These are phyloP conservation scores for Oryzias curvinotus DNA, from an alignment of 2,113 vertebrate genomes.

Conservation along the genomic window DNA sequence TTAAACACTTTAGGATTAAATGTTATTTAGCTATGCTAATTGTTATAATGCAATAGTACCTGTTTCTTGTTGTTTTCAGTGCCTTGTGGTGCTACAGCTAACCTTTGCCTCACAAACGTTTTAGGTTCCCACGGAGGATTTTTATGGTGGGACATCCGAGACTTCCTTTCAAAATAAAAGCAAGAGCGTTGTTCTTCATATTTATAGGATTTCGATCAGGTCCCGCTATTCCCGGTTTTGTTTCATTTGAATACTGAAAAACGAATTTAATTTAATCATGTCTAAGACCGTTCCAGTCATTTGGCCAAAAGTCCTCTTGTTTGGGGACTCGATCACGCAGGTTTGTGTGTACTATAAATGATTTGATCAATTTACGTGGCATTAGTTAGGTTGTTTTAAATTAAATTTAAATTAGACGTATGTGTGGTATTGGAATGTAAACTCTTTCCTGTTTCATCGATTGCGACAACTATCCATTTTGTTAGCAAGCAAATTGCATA, in stretches of 20 bases:
- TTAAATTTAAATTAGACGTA: no score
- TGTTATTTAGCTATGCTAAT: not conserved
- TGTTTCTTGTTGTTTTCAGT: not conserved
- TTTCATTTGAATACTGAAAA: not conserved
- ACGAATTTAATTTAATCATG: constrained; percentile 43
- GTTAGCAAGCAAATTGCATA: no score
- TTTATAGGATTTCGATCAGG: no score
- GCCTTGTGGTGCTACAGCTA: not conserved
- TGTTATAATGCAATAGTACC: rapidly evolving
- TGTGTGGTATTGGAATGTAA: no score
- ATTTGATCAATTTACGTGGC: not conserved
- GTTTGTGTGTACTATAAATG: constrained; percentile 59
- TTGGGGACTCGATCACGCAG: constrained; percentile 96
- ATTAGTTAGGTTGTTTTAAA: no score
- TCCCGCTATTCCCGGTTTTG: not conserved
- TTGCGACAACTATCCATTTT: no score
- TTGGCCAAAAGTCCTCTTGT: constrained; percentile 87
- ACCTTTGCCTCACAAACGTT: constrained; percentile 27
- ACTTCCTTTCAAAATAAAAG: constrained; percentile 56
- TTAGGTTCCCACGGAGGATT: constrained; percentile 26
- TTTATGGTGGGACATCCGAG: constrained; percentile 36
- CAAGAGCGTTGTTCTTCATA: no score
- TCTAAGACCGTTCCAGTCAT: constrained; percentile 61
- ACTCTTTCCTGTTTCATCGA: no score
- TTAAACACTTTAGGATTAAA: not conserved